phyloP scores from a whole-genome alignment of 2,797 vertebrate species.

The Jordanella pulchra region DNA sequence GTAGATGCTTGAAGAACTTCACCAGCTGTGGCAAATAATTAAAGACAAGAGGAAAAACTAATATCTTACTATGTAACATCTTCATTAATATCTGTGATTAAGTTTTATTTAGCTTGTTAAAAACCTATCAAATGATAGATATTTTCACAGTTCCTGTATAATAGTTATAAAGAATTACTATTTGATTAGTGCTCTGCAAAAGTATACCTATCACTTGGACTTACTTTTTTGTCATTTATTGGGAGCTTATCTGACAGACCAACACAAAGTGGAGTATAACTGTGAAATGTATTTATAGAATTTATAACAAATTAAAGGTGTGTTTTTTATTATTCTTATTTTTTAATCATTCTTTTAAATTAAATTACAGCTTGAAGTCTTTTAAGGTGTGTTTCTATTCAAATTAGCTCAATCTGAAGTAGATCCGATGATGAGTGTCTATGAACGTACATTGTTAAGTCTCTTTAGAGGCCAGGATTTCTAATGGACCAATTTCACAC shows the following conservation, averaged over 20 bases:
- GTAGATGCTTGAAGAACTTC: constrained; percentile 14
- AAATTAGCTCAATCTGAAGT: too few relatives aligned
- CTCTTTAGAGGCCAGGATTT: background rate
- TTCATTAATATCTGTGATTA: background rate
- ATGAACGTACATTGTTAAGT: background rate
- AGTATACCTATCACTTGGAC: too few relatives aligned
- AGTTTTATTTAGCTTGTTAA: background rate
- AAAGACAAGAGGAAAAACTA: constrained; percentile 2
- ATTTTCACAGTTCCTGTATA: background rate
- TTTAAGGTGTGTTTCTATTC: too few relatives aligned
- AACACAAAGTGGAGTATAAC: too few relatives aligned
- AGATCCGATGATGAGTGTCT: too few relatives aligned
- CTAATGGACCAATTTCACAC: background rate
- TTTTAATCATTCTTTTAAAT: too few relatives aligned
- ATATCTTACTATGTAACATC: background rate
- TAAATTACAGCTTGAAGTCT: too few relatives aligned
- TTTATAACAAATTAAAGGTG: background rate
- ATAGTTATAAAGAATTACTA: background rate
- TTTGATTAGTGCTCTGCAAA: background rate
- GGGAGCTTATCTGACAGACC: too few relatives aligned
- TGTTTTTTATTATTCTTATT: background rate
- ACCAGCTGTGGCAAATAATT: background rate
- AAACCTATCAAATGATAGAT: background rate
- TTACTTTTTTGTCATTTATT: too few relatives aligned
- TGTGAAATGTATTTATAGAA: too few relatives aligned